Evolutionary conservation across 2,888 invertebrate species (phyloP).

Genomic region (Pantelozetes paolii): DNA sequence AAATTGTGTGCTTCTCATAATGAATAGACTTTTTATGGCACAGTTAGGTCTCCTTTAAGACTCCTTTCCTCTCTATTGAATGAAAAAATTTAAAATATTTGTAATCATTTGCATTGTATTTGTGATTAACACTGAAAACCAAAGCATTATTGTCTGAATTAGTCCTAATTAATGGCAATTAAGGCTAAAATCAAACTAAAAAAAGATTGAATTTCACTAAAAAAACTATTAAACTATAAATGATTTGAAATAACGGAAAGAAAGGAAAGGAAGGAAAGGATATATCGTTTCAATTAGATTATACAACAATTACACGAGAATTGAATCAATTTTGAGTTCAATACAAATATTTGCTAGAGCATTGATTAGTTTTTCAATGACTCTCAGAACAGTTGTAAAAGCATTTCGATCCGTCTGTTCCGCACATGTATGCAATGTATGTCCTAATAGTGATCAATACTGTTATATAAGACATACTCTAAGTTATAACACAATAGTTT

Average conservation of each 20-base stretch:
- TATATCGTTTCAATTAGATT: slow-evolving; percentile 23
- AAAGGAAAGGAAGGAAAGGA: background rate
- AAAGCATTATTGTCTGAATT: background rate
- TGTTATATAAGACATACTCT: background rate
- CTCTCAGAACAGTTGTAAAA: slow-evolving; percentile 22
- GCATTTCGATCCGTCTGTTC: background rate
- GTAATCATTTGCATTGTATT: background rate
- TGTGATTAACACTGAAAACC: background rate
- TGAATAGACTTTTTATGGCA: background rate
- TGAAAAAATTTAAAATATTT: too few relatives aligned
- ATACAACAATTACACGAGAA: slow-evolving; percentile 19
- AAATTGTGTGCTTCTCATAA: slow-evolving; percentile 17
- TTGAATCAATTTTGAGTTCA: slow-evolving; percentile 25
- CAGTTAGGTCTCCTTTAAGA: background rate
- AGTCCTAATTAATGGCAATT: slow-evolving; percentile 15
- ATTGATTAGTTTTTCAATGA: slow-evolving; percentile 29
- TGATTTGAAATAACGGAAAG: too few relatives aligned
- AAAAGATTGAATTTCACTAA: background rate
- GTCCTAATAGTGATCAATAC: slow-evolving; percentile 4
- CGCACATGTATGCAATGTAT: background rate
- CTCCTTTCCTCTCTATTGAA: too few relatives aligned
- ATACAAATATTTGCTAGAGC: slow-evolving; percentile 10
- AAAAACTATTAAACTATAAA: too few relatives aligned
- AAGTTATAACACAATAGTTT: background rate
- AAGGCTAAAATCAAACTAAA: background rate